Base-by-base conservation (phyloP, 2,888 invertebrate species). In the Mesopsocus fuscifrons region DNA sequence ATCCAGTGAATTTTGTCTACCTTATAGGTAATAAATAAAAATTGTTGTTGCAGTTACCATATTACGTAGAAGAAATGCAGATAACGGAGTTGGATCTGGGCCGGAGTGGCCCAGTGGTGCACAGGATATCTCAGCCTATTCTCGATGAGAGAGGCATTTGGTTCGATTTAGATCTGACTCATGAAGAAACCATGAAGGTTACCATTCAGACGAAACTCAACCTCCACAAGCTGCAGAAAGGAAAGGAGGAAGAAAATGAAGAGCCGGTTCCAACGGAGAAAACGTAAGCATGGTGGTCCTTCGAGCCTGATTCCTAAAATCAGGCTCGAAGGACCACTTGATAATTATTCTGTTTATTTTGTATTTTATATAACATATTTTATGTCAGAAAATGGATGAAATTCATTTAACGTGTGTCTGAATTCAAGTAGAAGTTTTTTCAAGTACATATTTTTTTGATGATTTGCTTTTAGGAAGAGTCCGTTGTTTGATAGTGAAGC, bases 191-290 rank as follows among this genome's bases (percentile, higher is more conserved):
- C 49, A 71, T 84, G 33, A 72, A 74, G 49, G 77, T 91, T 69
- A 80, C 80, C 2, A 68, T 94, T 26, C 82, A 84, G 56, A 91
- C 91, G 2, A 88, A 89, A 59, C 67, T 91, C 51, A 91, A 91
- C 64, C 60, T 84, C 34, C 71, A 82, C 68, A 78, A 76, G 55
- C 58, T 80, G 45, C 69, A 33, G 17, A 33, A 33, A 33, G 33
- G 33, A 4, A 33, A 16, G 9, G 33, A 33, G 33, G 5, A 5
- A 5, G 17, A 17, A 6, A 17, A 33, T 6, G 33, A 33, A 9
- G 33, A 33, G 33, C 16, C 15, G 9, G 30, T 30, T 30, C 30
- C n/a, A 33, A 15, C 33, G 17, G 33, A 33, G 17, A 33, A 33
- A 33, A 15, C 33, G 33, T 33, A 33, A 33, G 33, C 9, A 3